Evolutionary conservation across 2,797 vertebrate species (phyloP).

Genomic region (Acrossocheilus fasciatus): DNA sequence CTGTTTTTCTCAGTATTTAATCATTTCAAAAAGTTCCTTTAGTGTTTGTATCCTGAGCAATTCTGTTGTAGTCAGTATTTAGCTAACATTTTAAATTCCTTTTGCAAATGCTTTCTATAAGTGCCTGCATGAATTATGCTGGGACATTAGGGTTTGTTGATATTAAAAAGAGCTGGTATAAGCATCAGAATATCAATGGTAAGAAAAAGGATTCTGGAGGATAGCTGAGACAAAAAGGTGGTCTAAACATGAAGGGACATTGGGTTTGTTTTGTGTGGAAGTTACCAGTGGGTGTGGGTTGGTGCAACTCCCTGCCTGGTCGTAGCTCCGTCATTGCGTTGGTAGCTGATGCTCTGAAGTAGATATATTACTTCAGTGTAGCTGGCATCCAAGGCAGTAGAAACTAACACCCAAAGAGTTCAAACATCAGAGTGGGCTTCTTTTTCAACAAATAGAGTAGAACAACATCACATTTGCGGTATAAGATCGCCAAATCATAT

Average conservation of each 20-base stretch:
- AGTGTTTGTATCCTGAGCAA: neutral
- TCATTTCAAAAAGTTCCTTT: neutral
- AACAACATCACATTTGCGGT: neutral
- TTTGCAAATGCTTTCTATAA: conserved; percentile 14
- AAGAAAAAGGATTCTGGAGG: conserved; percentile 29
- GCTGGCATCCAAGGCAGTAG: conserved; percentile 88
- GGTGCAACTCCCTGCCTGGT: conserved; percentile 59
- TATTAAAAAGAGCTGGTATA: conserved; percentile 16
- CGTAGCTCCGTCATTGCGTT: conserved; percentile 75
- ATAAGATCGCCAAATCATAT: neutral
- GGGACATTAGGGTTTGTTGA: conserved; percentile 9
- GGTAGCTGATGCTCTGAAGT: conserved; percentile 82
- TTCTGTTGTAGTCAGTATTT: conserved; percentile 4
- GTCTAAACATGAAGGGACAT: conserved; percentile 1
- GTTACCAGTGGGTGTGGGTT: conserved; percentile 59
- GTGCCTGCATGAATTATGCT: conserved; percentile 11
- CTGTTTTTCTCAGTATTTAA: neutral
- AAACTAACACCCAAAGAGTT: conserved; percentile 72
- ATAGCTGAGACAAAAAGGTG: conserved; percentile 35
- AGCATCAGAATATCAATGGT: conserved; percentile 19
- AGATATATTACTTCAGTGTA: conserved; percentile 83
- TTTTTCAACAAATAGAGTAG: neutral
- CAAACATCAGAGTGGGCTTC: conserved; percentile 60
- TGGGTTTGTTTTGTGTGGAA: conserved; percentile 44
- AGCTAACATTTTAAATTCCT: conserved; percentile 7